phyloP scores from a whole-genome alignment of 2,888 invertebrate species.

The Resseliella maxima region DNA sequence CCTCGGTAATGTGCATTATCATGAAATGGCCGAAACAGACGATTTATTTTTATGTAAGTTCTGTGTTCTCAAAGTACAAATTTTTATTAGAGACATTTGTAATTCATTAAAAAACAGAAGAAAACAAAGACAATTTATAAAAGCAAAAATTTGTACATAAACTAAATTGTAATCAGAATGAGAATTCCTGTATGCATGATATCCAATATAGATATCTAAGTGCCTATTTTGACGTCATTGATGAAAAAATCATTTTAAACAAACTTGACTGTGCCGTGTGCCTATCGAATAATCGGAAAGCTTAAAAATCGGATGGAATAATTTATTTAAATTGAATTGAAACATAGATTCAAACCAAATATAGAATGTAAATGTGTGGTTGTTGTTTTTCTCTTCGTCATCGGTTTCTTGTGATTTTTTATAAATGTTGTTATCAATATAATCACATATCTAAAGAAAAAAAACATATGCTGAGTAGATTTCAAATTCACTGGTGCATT shows the following conservation, averaged over 20 bases:
- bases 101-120: neutral
- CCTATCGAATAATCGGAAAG: neutral
- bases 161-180: neutral
- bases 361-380: neutral
- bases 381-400: neutral
- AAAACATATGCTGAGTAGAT: neutral
- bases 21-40: neutral
- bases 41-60: neutral
- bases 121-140: neutral
- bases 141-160: slow-evolving; percentile 6
- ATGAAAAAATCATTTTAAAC: neutral
- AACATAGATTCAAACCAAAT: neutral
- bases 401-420: slow-evolving; percentile 35
- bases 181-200: neutral
- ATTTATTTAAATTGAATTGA: slow-evolving; percentile 5
- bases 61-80: slow-evolving; percentile 43
- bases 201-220: neutral
- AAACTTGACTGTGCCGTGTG: neutral
- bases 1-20: neutral
- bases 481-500: neutral
- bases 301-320: neutral
- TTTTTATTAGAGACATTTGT: slow-evolving; percentile 17
- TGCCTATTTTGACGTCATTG: neutral
- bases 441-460: neutral
- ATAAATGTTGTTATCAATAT: neutral